Percentiles rank a stretch among this genome's conserved stretches.
Evolutionary conservation across 2,888 invertebrate genomes (phyloP).

Genomic region (Willowsia nigromaculata): DNA sequence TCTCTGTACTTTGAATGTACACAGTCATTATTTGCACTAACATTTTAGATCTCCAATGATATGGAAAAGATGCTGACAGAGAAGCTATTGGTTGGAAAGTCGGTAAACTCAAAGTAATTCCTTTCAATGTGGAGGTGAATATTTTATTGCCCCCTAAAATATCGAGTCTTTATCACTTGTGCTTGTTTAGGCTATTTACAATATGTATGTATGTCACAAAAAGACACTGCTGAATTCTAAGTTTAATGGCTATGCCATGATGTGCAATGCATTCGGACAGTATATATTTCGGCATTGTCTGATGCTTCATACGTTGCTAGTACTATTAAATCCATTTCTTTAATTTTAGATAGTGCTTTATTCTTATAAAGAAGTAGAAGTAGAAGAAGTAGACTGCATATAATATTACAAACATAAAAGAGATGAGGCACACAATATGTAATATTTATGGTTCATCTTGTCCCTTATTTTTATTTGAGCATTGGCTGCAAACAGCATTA

Average conservation of each 20-base stretch:
- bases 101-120: constrained; percentile 13
- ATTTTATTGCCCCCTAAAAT: constrained; percentile 54
- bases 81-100: neutral
- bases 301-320: too few species aligned
- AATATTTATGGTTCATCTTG: constrained; percentile 66
- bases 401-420: constrained; percentile 52
- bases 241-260: too few species aligned
- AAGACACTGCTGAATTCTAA: too few species aligned
- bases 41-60: neutral
- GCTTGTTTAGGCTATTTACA: too few species aligned
- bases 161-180: constrained; percentile 42
- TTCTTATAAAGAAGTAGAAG: too few species aligned
- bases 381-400: neutral
- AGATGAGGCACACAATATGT: constrained; percentile 55
- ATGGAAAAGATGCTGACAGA: neutral
- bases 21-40: too few species aligned
- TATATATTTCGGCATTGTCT: too few species aligned
- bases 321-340: too few species aligned
- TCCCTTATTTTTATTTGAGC: constrained; percentile 55
- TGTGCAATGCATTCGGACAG: too few species aligned
- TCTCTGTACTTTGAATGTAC: neutral
- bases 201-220: too few species aligned
- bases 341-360: neutral
- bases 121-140: constrained; percentile 62
- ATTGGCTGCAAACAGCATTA: constrained; percentile 40